Conservation (phyloP, 2,888 invertebrate species). For the Cremastinae sp. region DNA sequence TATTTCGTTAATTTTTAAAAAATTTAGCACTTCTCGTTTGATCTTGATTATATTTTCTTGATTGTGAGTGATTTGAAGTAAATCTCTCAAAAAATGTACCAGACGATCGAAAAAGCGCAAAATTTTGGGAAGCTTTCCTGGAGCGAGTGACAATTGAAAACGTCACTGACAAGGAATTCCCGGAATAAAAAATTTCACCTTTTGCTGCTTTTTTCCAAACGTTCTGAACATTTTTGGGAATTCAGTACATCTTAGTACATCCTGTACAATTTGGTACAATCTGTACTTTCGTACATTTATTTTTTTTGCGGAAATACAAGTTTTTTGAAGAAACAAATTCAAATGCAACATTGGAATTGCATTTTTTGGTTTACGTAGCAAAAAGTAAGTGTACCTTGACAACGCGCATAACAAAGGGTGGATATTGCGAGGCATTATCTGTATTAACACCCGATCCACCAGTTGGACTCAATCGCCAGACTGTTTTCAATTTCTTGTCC, state of each 20-base stretch:
- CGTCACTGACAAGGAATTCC: too few species aligned
- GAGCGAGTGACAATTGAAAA: too few species aligned
- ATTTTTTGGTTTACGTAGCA: constrained; percentile 62
- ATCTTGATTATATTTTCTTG: neutral
- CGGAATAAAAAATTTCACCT: too few species aligned
- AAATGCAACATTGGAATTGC: constrained; percentile 62
- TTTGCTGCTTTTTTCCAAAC: neutral
- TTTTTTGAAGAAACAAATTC: constrained; percentile 42
- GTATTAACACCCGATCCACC: constrained; percentile 74
- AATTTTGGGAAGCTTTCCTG: too few species aligned
- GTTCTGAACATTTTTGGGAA: neutral
- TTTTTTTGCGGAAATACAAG: constrained; percentile 11
- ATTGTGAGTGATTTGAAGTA: neutral
- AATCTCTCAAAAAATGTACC: too few species aligned
- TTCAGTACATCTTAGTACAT: neutral
- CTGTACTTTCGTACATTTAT: neutral
- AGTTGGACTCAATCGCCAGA: constrained; percentile 75
- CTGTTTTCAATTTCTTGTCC: constrained; percentile 71
- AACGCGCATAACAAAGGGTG: constrained; percentile 78
- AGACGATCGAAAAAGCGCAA: too few species aligned
- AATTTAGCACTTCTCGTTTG: neutral
- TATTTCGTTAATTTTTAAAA: too few species aligned
- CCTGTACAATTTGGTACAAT: too few species aligned
- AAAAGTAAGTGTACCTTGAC: constrained; percentile 76
- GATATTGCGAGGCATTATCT: constrained; percentile 75